phyloP scores from a whole-genome alignment of 2,888 invertebrate genomes.

The Rotaria sp. region DNA sequence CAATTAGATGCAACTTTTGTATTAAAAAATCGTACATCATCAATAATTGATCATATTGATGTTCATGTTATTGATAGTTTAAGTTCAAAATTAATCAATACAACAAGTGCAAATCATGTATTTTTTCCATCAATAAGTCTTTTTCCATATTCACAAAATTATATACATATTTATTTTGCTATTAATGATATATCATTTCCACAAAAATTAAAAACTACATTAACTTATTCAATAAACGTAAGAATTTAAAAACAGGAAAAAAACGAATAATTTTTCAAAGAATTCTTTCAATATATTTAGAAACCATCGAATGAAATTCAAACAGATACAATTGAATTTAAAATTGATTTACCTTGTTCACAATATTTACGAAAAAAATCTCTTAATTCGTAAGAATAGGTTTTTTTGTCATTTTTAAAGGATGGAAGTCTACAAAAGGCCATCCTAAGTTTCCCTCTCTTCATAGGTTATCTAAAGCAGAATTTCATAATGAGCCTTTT shows the following conservation, averaged over 20 bases:
- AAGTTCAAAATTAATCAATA: too few relatives aligned
- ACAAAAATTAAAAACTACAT: slow-evolving; percentile 8
- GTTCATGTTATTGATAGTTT: too few relatives aligned
- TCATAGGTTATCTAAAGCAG: too few relatives aligned
- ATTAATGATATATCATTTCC: slow-evolving; percentile 4
- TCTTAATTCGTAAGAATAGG: neutral
- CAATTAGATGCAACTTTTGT: neutral
- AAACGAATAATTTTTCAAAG: neutral
- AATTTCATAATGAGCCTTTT: too few relatives aligned
- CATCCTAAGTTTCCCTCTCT: too few relatives aligned
- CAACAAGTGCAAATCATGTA: neutral
- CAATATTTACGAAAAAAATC: neutral
- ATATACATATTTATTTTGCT: neutral
- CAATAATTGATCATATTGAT: too few relatives aligned
- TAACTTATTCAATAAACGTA: neutral
- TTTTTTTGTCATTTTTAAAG: too few relatives aligned
- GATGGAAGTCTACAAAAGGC: too few relatives aligned
- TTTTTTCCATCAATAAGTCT: neutral
- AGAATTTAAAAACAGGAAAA: neutral
- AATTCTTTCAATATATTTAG: neutral
- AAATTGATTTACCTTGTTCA: slow-evolving; percentile 9
- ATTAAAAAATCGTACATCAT: neutral
- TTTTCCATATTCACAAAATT: neutral
- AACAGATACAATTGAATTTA: slow-evolving; percentile 6
- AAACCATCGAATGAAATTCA: neutral